Evolutionary conservation across 2,888 invertebrate species (phyloP), one percentile per base, ranked within the genome.

Genomic region (Pachymerium ferrugineum): DNA sequence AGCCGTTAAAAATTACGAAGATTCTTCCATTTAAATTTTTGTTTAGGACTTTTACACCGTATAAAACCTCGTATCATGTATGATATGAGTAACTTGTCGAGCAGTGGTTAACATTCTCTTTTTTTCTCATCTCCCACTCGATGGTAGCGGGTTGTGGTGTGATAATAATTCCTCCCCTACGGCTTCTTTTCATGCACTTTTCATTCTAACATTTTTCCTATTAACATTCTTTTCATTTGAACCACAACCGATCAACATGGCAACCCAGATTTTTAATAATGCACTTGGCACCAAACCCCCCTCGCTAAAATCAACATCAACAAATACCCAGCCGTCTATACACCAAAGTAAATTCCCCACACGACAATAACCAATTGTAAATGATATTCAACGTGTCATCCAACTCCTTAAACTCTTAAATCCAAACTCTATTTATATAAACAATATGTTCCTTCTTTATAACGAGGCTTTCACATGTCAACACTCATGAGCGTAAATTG

Each of bases 181-280:
- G 62, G 31, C 8, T 16, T 33, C 70, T 31, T 69, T 69, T 69
- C 70, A 69, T 69, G 31, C 70, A 69, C 70, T 69, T 69, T 69
- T 69, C 70, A 69, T 69, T 62, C 62, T 28, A 62, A 25, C 62
- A 33, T 69, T 69, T 69, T 69, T 69, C 31, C 33, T 69, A 69
- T 69, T 69, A 69, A 69, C 70, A 69, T 69, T 69, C 70, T 69
- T 69, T 33, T 30, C 70, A 69, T 69, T 69, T 33, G 70, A 30
- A 62, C 62, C 62, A 62, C 62, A 62, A 62, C 62, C 62, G 62
- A 62, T 62, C 62, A 62, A 62, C 62, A 62, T 62, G 62, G 62
- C 62, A 62, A 62, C 28, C n/a, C 62, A 62, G 62, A 62, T 62
- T 62, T 62, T 62, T 62, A 62, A 62, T 62, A 62, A 62, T 62